Conservation (phyloP, 2,797 vertebrate genomes). For the Percopsis omiscomaycus region DNA sequence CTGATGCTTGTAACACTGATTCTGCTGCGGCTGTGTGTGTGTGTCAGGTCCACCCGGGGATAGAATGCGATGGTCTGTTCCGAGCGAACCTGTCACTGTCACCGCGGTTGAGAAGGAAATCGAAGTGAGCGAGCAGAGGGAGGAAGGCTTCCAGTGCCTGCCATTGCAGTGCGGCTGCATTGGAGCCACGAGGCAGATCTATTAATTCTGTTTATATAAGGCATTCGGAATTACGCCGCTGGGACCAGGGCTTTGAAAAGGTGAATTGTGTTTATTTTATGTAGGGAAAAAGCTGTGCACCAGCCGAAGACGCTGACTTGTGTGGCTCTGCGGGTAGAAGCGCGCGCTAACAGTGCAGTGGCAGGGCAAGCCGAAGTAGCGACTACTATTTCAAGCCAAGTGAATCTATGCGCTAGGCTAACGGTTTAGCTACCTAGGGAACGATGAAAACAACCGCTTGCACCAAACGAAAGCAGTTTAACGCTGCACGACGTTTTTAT, state of each 20-base stretch:
- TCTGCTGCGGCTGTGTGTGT: slow-evolving; percentile 48
- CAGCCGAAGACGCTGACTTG: slow-evolving; percentile 46
- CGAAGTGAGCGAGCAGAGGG: slow-evolving; percentile 64
- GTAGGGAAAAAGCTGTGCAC: slow-evolving; percentile 17
- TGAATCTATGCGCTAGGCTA: slow-evolving; percentile 58
- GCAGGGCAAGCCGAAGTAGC: slow-evolving; percentile 57
- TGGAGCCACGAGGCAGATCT: slow-evolving; percentile 62
- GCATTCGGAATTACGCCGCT: slow-evolving; percentile 58
- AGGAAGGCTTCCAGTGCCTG: slow-evolving; percentile 75
- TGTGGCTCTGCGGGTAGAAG: slow-evolving; percentile 50
- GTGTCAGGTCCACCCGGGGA: slow-evolving; percentile 62
- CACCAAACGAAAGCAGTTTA: neutral
- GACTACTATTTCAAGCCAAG: slow-evolving; percentile 47
- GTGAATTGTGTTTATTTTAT: slow-evolving; percentile 54
- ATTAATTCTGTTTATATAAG: slow-evolving; percentile 40
- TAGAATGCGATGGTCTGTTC: slow-evolving; percentile 75
- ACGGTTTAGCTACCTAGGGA: slow-evolving; percentile 32
- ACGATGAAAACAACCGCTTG: slow-evolving; percentile 16
- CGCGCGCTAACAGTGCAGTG: slow-evolving; percentile 58
- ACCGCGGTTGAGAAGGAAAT: slow-evolving; percentile 71
- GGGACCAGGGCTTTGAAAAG: slow-evolving; percentile 65
- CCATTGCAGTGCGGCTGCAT: slow-evolving; percentile 81
- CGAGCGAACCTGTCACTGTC: slow-evolving; percentile 79
- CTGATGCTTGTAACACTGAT: slow-evolving; percentile 24
- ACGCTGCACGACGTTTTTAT: neutral